Evolutionary conservation across 1,140 invertebrate genomes (phyloP).

Genomic region (Gonatopus flavifemur): DNA sequence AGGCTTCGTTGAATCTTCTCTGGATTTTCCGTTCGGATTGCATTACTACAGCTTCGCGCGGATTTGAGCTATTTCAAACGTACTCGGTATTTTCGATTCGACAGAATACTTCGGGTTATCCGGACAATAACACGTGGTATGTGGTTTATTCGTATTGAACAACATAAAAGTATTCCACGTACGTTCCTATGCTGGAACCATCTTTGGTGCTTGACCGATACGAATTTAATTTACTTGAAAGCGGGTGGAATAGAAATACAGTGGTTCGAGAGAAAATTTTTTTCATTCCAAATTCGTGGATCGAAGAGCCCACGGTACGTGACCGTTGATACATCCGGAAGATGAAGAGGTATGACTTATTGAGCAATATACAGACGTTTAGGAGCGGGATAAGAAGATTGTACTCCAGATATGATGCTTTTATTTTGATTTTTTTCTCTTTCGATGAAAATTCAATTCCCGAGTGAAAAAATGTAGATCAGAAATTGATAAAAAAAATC

Average conservation of each 20-base stretch:
- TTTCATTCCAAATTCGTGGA: slow-evolving; percentile 4
- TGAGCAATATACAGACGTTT: no score
- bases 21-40: slow-evolving; percentile 21
- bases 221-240: slow-evolving; percentile 39
- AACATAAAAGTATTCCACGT: no score
- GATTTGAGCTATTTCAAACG: slow-evolving; percentile 29
- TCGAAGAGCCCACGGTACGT: slow-evolving; percentile 13
- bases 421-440: no score
- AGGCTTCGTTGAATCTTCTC: slow-evolving; percentile 29
- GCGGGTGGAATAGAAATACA: slow-evolving; percentile 22
- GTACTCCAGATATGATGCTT: no score
- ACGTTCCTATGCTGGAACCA: no score
- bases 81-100: slow-evolving; percentile 26
- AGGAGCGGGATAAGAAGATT: no score
- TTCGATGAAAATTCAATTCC: no score
- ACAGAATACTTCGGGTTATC: no score
- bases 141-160: no score
- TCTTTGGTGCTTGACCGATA: slow-evolving; percentile 30
- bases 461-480: no score
- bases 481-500: no score
- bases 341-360: slow-evolving; percentile 24
- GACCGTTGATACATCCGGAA: slow-evolving; percentile 16
- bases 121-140: slow-evolving; percentile 4
- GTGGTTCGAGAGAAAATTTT: neutral
- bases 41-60: slow-evolving; percentile 20